Evolutionary conservation across 2,888 invertebrate genomes (phyloP).

Genomic region (Meghimatium bilineatum): DNA sequence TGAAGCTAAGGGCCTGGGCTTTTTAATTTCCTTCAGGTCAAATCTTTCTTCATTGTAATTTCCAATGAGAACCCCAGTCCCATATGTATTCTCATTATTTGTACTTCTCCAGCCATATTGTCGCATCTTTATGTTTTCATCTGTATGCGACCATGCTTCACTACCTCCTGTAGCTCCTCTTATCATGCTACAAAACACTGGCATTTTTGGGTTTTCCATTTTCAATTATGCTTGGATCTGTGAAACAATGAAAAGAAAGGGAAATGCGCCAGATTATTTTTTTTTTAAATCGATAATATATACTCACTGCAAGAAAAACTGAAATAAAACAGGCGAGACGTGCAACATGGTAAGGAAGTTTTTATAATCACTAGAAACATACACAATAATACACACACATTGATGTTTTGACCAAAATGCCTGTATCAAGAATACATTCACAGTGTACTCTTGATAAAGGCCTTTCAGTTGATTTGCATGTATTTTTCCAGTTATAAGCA

Average conservation of each 20-base stretch:
- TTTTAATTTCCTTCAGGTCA: constrained; percentile 65
- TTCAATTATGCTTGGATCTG: not conserved
- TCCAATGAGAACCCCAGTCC: constrained; percentile 68
- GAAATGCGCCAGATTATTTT: no score
- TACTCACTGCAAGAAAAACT: no score
- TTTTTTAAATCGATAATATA: not conserved
- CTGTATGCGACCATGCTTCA: constrained; percentile 71
- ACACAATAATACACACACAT: no score
- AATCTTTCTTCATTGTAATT: constrained; percentile 75
- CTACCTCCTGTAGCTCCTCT: constrained; percentile 65
- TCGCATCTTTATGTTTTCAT: constrained; percentile 65
- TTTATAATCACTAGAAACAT: no score
- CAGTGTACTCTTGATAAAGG: no score
- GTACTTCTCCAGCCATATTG: constrained; percentile 74
- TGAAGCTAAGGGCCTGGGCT: constrained; percentile 71
- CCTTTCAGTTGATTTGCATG: no score
- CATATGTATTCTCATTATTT: constrained; percentile 69
- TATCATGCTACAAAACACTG: constrained; percentile 68
- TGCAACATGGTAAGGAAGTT: no score
- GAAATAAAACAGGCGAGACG: no score
- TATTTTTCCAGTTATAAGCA: no score
- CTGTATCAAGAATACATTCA: no score
- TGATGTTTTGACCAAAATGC: no score
- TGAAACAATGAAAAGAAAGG: not conserved
- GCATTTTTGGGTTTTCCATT: constrained; percentile 12